Evolutionary conservation across 2,888 invertebrate species (phyloP), one percentile per base, ranked within the genome.

Genomic region (Zeuzera pyrina): DNA sequence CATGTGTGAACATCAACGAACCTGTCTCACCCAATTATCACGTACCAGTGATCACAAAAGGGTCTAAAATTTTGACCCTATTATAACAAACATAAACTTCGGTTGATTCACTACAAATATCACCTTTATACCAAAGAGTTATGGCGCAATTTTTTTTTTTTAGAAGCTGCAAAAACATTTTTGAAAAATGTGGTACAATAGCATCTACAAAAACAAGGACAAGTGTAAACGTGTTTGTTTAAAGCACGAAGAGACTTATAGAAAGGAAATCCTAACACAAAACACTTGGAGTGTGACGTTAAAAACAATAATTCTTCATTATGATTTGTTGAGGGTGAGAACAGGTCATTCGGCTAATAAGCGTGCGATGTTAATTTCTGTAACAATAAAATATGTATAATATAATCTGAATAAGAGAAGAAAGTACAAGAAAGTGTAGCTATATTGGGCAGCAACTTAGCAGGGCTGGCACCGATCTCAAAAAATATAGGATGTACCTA

Each of bases 241-340:
- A 60, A 67, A 63, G 58, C 66, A 50, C 58, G 51, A 49, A 59
- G 57, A 62, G 72, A 66, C 69, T 77, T 77, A 77, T 59, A 56
- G 54, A 62, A 70, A 69, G 72, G 67, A 78, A 76, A 78, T 78
- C 76, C 71, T 65, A 54, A 61, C 44, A 74, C 73, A 77, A 77
- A 79, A 77, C 70, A 76, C 57, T 69, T n/a, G 48, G 58, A 69
- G 67, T 64, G 70, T 71, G 67, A 76, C 67, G 70, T 62, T 56
- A 67, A 67, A 78, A 77, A 78, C 78, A 76, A 79, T 81, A 79
- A 81, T 77, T 78, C 73, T 74, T 77, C 70, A 71, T 74, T 76
- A 73, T 57, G 51, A 55, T 57, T 65, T 46, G 47, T 38, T 45
- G 46, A 40, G 59, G 72, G 60, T 58, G 52, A 38, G 25, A 42